Evolutionary conservation across 2,113 vertebrate genomes (phyloP), one percentile per base, ranked within the genome.

Genomic region (Callorhinus ursinus): DNA sequence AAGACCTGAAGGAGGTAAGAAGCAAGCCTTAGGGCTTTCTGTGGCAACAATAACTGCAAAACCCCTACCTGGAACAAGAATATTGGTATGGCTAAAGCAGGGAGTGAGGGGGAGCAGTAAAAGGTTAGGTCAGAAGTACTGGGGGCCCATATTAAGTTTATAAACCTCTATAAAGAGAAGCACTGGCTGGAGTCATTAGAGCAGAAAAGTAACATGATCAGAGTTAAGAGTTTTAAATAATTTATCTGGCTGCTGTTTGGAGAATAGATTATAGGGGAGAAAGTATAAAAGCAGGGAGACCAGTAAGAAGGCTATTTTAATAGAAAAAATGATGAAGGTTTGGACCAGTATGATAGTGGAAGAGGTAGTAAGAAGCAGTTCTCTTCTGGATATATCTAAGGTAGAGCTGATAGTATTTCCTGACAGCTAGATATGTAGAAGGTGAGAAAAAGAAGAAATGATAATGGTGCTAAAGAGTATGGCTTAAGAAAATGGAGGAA

Each of bases 211-310:
- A 89, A 92, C 85, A 55, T 0, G 63, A 96, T 61, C 84, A 92
- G 72, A 69, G 63, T n/a, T 24, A 51, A 82, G 3, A 72, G 76
- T 71, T 94, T 88, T 94, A 88, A 96, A 93, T 92, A 86, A 89
- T 89, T 81, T 55, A 96, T 85, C n/a, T 63, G 61, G 57, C 63
- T 77, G 31, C 82, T 88, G 65, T 87, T 31, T 84, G 49, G 57
- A 88, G 71, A 92, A 36, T n/a, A 42, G 42, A 15, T 36, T 72
- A 51, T 67, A 76, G 6, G 24, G 46, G 61, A 88, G 71, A 80
- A 69, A 69, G 36, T 26, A 46, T 22, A 42, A 85, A 92, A 93
- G 57, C 67, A 42, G 1, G 9, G n/a, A 72, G 53, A 69, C n/a
- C 49, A 94, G 65, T 31, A 24, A 84, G 82, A 61, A 88, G 28